These are phyloP conservation scores for Clarias gariepinus DNA, from an alignment of 2,113 vertebrate genomes.

Conservation along the genomic window DNA sequence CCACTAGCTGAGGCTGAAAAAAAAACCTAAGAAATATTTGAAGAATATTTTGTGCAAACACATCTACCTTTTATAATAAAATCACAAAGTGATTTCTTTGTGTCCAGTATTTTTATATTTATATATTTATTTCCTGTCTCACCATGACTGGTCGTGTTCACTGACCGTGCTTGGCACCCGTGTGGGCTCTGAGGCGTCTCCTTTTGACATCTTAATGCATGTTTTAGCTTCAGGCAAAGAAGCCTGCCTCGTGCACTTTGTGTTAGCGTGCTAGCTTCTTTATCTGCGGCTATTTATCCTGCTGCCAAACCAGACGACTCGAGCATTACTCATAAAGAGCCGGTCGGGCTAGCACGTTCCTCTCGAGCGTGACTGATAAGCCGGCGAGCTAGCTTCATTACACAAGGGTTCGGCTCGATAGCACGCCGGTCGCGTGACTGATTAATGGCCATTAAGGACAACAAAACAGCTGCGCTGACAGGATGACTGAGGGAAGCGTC, in stretches of 20 bases:
- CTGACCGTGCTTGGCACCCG: not conserved
- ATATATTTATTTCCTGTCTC: too few species aligned
- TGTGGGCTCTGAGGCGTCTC: slow-evolving; percentile 28
- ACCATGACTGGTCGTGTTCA: not conserved
- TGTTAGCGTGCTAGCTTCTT: slow-evolving; percentile 60
- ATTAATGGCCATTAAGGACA: slow-evolving; percentile 40
- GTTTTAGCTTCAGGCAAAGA: slow-evolving; percentile 51
- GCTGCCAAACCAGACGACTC: slow-evolving; percentile 67
- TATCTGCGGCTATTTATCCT: slow-evolving; percentile 76
- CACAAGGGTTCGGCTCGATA: slow-evolving; percentile 36
- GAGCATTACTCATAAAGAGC: slow-evolving; percentile 70
- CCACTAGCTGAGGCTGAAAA: not conserved
- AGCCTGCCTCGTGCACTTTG: slow-evolving; percentile 59
- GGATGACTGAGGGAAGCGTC: not conserved
- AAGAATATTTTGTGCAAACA: not conserved
- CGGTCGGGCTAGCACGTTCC: slow-evolving; percentile 63
- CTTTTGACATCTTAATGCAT: slow-evolving; percentile 62
- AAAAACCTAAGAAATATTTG: too few species aligned
- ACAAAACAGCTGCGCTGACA: not conserved
- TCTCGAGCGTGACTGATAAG: slow-evolving; percentile 49
- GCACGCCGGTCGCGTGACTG: slow-evolving; percentile 42
- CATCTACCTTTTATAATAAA: not conserved
- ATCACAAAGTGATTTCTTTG: too few species aligned
- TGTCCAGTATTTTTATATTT: not conserved
- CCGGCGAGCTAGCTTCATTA: slow-evolving; percentile 43